Evolutionary conservation across 1,140 invertebrate genomes (phyloP).

Genomic region (Megalonaias nervosa): DNA sequence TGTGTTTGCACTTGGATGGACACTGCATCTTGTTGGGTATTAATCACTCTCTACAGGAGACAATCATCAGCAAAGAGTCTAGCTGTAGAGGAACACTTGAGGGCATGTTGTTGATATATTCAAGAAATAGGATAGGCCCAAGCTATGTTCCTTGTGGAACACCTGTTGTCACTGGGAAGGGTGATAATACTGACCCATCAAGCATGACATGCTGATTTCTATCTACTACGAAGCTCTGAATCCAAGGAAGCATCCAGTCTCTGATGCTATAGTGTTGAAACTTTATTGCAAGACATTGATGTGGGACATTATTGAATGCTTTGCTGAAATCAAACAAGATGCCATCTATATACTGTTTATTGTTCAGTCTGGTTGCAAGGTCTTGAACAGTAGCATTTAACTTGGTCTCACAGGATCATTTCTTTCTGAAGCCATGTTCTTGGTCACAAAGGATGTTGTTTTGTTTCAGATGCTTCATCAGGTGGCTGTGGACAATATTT

Average conservation of each 20-base stretch:
- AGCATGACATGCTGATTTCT: conserved; percentile 24
- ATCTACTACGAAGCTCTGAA: conserved; percentile 12
- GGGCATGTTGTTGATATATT: conserved; percentile 35
- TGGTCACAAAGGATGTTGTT: too few species aligned
- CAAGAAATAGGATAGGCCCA: conserved; percentile 32
- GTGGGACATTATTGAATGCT: conserved; percentile 31
- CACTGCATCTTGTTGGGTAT: background rate
- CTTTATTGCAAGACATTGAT: conserved; percentile 19
- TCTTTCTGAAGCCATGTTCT: background rate
- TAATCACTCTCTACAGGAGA: background rate
- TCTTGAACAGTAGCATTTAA: too few species aligned
- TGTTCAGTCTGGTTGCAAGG: too few species aligned
- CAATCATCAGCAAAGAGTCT: conserved; percentile 10
- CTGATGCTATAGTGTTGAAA: conserved; percentile 4
- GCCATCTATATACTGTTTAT: background rate
- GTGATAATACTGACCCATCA: conserved; percentile 1
- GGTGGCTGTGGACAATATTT: background rate
- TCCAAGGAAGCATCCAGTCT: conserved; percentile 3
- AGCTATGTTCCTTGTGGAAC: conserved; percentile 37
- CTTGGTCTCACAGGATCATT: background rate
- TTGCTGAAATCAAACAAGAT: conserved; percentile 28
- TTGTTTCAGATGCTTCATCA: background rate
- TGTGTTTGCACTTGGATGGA: background rate
- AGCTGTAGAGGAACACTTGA: background rate
- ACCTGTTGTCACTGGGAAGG: conserved; percentile 5